phyloP scores from a whole-genome alignment of 2,888 invertebrate species.

The Pristionchus mayeri region DNA sequence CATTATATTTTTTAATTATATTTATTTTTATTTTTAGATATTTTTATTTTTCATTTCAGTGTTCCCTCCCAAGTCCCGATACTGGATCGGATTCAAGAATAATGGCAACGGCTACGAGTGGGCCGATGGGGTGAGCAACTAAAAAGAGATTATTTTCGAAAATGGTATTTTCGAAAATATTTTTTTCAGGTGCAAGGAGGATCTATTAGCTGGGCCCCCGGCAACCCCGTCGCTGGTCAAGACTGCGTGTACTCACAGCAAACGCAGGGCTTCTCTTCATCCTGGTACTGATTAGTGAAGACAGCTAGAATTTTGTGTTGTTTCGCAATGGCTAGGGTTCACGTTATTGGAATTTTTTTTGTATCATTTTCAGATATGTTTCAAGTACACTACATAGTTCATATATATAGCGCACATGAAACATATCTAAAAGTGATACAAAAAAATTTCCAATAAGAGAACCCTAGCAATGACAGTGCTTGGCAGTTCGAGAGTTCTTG shows the following conservation, averaged over 20 bases:
- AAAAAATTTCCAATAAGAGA: too few species aligned
- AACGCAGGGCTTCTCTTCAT: too few species aligned
- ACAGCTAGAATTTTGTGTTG: too few species aligned
- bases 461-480: too few species aligned
- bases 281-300: neutral
- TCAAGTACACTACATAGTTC: too few species aligned
- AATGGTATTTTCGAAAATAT: neutral
- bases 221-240: neutral
- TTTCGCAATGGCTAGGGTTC: too few species aligned
- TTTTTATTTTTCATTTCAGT: neutral
- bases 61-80: neutral
- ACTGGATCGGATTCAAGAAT: neutral
- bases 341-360: too few species aligned
- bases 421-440: too few species aligned
- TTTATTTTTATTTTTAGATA: neutral
- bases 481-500: too few species aligned
- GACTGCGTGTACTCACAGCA: neutral
- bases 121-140: constrained; percentile 5
- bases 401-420: too few species aligned
- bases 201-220: neutral
- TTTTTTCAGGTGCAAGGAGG: neutral
- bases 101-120: neutral
- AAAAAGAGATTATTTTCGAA: neutral
- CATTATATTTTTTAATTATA: neutral
- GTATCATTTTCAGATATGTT: too few species aligned